A percentile compares a stretch with the other conserved stretches of the same genome.
Evolutionary conservation across 53 echinoderm and acorn worm species (phyloP).

Genomic region (Holothuria scabra): DNA sequence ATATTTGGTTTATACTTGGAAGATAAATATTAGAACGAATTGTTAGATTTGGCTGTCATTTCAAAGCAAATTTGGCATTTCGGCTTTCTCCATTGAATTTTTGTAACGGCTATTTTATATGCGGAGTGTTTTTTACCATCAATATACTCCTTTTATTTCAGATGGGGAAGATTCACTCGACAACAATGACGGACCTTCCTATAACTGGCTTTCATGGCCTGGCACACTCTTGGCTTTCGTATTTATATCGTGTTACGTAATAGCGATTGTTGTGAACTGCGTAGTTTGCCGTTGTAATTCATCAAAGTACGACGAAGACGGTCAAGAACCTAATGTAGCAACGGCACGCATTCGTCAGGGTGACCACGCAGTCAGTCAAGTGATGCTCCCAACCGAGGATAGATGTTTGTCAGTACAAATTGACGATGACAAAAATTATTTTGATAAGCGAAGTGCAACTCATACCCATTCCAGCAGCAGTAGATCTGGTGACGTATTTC

Average conservation of each 20-base stretch:
- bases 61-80: no score
- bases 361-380: slow-evolving; percentile 3
- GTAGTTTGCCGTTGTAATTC: slow-evolving; percentile 70
- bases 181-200: slow-evolving; percentile 1
- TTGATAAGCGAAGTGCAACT: neutral
- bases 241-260: slow-evolving; percentile 68
- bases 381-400: slow-evolving; percentile 6
- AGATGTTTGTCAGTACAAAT: neutral
- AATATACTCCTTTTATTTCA: neutral
- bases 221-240: slow-evolving; percentile 86
- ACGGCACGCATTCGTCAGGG: neutral
- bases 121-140: neutral
- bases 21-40: no score
- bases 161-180: slow-evolving; percentile 49
- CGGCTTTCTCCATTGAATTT: no score
- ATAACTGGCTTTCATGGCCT: slow-evolving; percentile 80
- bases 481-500: neutral
- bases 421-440: slow-evolving; percentile 15
- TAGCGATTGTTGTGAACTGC: slow-evolving; percentile 70
- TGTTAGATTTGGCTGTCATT: no score
- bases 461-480: neutral
- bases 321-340: neutral
- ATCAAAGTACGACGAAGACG: slow-evolving; percentile 18
- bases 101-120: no score
- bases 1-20: no score